A percentile compares a stretch with the other conserved stretches of the same genome.
Evolutionary conservation across 2,797 vertebrate genomes (phyloP).

Genomic region (Cheirogaleus major): DNA sequence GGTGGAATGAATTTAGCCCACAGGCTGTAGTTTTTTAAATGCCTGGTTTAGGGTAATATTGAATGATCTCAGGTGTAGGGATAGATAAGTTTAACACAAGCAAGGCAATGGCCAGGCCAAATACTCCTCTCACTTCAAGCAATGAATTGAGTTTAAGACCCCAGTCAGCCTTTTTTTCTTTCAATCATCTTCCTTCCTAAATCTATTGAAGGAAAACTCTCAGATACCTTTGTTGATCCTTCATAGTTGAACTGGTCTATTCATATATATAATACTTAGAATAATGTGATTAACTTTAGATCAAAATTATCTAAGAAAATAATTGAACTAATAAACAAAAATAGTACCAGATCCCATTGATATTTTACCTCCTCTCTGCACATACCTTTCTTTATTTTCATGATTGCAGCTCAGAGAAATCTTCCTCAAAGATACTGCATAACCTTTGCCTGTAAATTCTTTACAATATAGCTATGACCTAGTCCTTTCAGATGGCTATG

Average conservation of each 20-base stretch:
- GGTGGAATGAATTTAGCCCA: neutral
- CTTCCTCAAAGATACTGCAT: neutral
- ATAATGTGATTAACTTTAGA: neutral
- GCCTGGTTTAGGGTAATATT: neutral
- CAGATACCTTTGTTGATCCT: neutral
- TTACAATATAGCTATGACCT: neutral
- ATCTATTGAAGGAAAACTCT: slow-evolving; percentile 18
- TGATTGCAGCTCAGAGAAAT: neutral
- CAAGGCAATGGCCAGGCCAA: neutral
- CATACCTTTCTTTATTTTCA: neutral
- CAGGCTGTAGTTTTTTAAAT: neutral
- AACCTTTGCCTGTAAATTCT: neutral
- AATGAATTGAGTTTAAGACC: neutral
- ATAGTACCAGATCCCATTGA: neutral
- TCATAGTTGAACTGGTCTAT: neutral
- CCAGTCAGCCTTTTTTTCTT: neutral
- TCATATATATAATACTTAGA: neutral
- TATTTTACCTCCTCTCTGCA: slow-evolving; percentile 3
- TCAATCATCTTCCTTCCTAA: neutral
- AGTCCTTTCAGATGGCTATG: slow-evolving; percentile 2
- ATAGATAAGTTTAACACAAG: neutral
- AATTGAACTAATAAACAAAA: slow-evolving; percentile 31
- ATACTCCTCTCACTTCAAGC: neutral
- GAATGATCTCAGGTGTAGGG: neutral
- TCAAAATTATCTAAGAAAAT: slow-evolving; percentile 42